Conservation (phyloP, 2,888 invertebrate species). For the Ormyrus pomaceus region DNA sequence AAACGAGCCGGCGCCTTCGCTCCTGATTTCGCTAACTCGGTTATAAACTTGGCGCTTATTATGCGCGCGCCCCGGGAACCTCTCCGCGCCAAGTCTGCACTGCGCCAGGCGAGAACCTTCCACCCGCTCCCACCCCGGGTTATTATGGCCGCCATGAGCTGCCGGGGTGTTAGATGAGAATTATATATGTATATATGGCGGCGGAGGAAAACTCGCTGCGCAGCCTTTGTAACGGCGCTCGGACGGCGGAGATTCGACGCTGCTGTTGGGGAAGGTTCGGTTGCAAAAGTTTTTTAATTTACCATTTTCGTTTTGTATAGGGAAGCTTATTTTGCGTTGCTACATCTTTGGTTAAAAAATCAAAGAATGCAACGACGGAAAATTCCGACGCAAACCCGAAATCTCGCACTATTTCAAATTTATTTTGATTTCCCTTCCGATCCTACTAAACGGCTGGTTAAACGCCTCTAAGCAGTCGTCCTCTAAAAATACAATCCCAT, state of each 20-base stretch:
- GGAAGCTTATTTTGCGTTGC: neutral
- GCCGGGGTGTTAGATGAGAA: slow-evolving; percentile 60
- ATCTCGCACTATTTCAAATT: neutral
- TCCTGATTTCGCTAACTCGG: slow-evolving; percentile 69
- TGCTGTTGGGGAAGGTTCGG: no score
- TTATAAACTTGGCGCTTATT: slow-evolving; percentile 71
- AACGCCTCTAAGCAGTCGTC: neutral
- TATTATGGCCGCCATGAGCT: slow-evolving; percentile 69
- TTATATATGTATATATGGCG: slow-evolving; percentile 6
- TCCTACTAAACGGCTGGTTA: slow-evolving; percentile 39
- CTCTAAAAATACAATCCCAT: slow-evolving; percentile 32
- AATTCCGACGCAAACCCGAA: neutral
- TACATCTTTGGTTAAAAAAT: neutral
- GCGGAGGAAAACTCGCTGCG: no score
- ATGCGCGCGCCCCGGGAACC: slow-evolving; percentile 52
- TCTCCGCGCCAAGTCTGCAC: neutral
- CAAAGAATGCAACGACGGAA: neutral
- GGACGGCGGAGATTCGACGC: no score
- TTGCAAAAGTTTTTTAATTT: neutral
- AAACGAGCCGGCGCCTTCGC: slow-evolving; percentile 59
- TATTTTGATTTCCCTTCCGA: slow-evolving; percentile 37
- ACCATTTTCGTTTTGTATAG: neutral
- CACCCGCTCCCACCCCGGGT: slow-evolving; percentile 52
- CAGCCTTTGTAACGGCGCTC: no score
- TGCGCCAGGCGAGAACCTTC: slow-evolving; percentile 32